Evolutionary conservation across 2,797 vertebrate species (phyloP), one percentile per base, ranked within the genome.

Genomic region (Setipinna tenuifilis): DNA sequence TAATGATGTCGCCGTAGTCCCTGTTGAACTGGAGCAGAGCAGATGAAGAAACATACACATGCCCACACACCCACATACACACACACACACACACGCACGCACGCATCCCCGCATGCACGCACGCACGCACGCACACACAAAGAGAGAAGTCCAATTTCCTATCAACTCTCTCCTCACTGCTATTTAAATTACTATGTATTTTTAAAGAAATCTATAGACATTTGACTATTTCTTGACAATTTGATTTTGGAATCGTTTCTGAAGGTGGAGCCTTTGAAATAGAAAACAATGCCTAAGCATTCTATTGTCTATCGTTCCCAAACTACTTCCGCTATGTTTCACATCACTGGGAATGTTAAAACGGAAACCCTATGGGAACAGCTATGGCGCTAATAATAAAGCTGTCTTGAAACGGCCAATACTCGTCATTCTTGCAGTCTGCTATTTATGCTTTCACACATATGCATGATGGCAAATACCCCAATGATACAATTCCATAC

Each of bases 1-100:
- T 98, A 88, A 99, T 98, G 91, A 99, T 96, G 91, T 99, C 97
- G 21, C 98, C 98, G 16, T 96, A 99, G 90, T 97, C 96, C 54
- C 87, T 93, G 86, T 96, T 97, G 88, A 93, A 96, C 98, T 98
- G 89, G 28, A 75, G 35, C 35, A 44, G 31, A 78, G 31, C 71
- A 44, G 71, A 44, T 41, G 7, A 17, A 44, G 31, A 78, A 19
- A 78, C 14, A 28, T 48, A 88, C 41, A 2, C 87, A 85, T 50
- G 78, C 28, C 85, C 82, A 61, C 0, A n/a, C 12, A 14, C 16
- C 48, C 1, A 54, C 10, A 28, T 68, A 82, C 65, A 44, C 41
- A 71, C 65, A 71, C 81, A 41, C 58, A 61, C 35, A 84, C 48
- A 85, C n/a, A 35, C 23, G 41, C n/a, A 83, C 54, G 82, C 25